Percentiles rank a stretch among this genome's conserved stretches.
phyloP scores from a whole-genome alignment of 2,113 vertebrate genomes.

The Psettodes erumei region DNA sequence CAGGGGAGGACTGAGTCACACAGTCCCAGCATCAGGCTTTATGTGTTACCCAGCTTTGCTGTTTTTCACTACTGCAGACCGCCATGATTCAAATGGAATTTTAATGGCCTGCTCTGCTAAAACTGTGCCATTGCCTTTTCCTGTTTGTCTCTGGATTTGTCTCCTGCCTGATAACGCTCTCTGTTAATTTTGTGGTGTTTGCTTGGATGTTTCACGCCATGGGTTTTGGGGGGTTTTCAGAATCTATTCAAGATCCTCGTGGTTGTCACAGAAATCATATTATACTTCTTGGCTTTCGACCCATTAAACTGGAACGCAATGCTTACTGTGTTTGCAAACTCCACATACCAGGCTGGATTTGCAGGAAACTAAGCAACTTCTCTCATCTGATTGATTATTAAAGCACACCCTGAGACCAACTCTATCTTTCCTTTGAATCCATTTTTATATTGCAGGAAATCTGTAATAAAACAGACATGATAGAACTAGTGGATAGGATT shows the following conservation, averaged over 20 bases:
- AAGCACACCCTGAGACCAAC: not conserved
- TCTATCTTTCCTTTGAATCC: not conserved
- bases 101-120: conserved; percentile 68
- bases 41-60: conserved; percentile 57
- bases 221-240: conserved; percentile 34
- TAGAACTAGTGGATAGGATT: not conserved
- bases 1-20: conserved; percentile 77
- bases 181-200: conserved; percentile 55
- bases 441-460: not conserved
- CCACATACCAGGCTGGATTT: not conserved
- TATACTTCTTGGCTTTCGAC: conserved; percentile 21
- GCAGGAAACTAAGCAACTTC: not conserved
- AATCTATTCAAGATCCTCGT: conserved; percentile 23
- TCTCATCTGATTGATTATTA: conserved; percentile 34
- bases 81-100: conserved; percentile 75
- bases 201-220: conserved; percentile 17
- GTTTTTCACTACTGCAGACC: conserved; percentile 52
- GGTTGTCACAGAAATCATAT: not conserved
- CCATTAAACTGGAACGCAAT: conserved; percentile 12
- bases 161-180: conserved; percentile 55
- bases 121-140: conserved; percentile 50
- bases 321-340: conserved; percentile 3
- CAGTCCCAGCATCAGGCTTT: conserved; percentile 65
- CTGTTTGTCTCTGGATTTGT: conserved; percentile 55
- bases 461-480: not conserved